Percentiles rank a stretch among this genome's conserved stretches.
Conservation (phyloP, 2,888 invertebrate genomes). For the Anorthoa munda region DNA sequence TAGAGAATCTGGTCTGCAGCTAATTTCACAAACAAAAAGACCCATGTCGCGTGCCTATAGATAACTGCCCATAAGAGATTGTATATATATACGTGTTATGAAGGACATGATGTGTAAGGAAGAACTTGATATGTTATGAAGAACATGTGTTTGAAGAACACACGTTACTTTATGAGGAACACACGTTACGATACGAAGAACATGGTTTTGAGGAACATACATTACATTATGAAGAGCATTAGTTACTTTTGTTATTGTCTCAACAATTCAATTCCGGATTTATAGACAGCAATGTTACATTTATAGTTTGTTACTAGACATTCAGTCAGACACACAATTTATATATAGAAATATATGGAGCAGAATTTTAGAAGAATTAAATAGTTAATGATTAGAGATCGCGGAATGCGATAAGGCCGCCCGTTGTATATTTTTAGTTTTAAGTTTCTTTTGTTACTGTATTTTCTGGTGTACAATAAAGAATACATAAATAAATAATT, state of each 20-base stretch:
- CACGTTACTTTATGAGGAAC: not conserved
- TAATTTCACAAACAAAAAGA: not conserved
- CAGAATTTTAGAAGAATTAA: no score
- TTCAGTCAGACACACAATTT: no score
- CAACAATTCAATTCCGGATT: not conserved
- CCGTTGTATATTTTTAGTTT: no score
- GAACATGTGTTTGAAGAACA: not conserved
- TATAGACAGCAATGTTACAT: not conserved
- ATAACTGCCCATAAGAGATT: not conserved
- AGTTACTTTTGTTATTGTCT: not conserved
- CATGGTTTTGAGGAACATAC: not conserved
- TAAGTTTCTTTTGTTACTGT: no score
- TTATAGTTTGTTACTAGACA: no score
- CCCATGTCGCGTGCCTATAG: not conserved
- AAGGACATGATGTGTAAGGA: not conserved
- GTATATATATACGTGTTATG: not conserved
- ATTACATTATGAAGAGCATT: not conserved
- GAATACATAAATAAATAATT: no score
- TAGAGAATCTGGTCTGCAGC: not conserved
- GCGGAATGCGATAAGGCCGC: no score
- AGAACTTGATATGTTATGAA: conserved; percentile 2
- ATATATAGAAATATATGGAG: no score
- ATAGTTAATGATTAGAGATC: no score
- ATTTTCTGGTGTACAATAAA: no score
- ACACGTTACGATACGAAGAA: no score